Evolutionary conservation across 2,888 invertebrate species (phyloP), one percentile per base, ranked within the genome.

Genomic region (Hypercompe scribonia): DNA sequence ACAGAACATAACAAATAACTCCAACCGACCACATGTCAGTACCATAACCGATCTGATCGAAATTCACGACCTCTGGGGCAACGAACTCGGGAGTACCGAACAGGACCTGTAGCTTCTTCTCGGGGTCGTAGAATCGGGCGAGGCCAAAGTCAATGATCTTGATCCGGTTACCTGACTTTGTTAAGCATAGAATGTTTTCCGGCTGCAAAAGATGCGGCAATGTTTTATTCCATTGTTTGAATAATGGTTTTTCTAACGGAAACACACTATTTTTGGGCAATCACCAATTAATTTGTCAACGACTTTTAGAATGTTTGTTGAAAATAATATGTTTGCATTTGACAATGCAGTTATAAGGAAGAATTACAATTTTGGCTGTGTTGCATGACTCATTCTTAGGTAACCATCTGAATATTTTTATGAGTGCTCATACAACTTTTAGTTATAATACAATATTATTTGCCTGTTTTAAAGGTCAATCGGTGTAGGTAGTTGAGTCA

Each of bases 1-100:
- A 99, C 99, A 99, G 96, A 74, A 99, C 99, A 92, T 99, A 99
- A 90, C 99, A 98, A 86, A 99, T 99, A 77, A 99, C 99, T 65
- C 99, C 99, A 36, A 99, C 97, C 71, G 99, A 99, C 99, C 99
- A 99, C 99, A 99, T 99, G 90, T 99, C 99, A 0, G 99, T 99
- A 15, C 98, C 98, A 89, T 98, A 99, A 73, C 98, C 98, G 87
- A 99, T 99, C 88, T 98, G 98, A 91, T 99, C 99, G 93, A 99
- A 99, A 96, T 99, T 99, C 63, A 99, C 99, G 39, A 99, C 99
- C 96, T 99, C 99, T 0, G 99, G 99, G 0, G 99, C 99, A 69
- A 99, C 99, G 91, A 99, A 99, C 95, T 99, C 99, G 0, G 99
- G 99, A 0, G 99, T 99, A 1, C 99, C 99, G 90, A 99, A 99